A percentile compares a stretch with the other conserved stretches of the same genome.
phyloP scores from a whole-genome alignment of 2,888 invertebrate genomes.

The Empis livida region DNA sequence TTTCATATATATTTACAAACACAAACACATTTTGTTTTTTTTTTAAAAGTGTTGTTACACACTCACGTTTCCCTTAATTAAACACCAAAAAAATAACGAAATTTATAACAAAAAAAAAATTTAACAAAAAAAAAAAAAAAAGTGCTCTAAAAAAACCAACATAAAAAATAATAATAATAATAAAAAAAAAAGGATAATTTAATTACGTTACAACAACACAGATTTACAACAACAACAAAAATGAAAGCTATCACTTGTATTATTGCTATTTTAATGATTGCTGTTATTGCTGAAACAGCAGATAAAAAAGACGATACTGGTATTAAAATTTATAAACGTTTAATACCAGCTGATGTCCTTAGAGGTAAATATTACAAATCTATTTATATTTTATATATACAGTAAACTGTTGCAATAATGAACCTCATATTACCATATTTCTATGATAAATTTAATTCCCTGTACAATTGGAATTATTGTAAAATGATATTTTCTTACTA shows the following conservation, averaged over 20 bases:
- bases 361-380: constrained; percentile 49
- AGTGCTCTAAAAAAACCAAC: background rate
- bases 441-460: no score
- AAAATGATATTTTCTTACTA: no score
- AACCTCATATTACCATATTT: no score
- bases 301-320: constrained; percentile 32
- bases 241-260: constrained; percentile 17
- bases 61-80: no score
- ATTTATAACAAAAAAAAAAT: constrained; percentile 1
- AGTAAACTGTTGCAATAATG: no score
- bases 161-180: constrained; percentile 3
- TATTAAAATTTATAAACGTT: constrained; percentile 62
- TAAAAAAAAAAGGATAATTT: constrained; percentile 2
- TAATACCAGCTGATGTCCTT: constrained; percentile 80
- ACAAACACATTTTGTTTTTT: no score
- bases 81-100: no score
- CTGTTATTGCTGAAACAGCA: constrained; percentile 38
- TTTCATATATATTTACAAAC: no score
- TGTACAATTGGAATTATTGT: no score
- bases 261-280: constrained; percentile 38
- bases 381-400: background rate
- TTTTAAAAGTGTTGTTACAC: no score
- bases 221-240: constrained; percentile 4
- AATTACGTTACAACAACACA: background rate
- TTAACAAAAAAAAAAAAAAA: constrained; percentile 6